Conservation (phyloP, 2,888 invertebrate genomes). For the Drosophila pegasa region DNA sequence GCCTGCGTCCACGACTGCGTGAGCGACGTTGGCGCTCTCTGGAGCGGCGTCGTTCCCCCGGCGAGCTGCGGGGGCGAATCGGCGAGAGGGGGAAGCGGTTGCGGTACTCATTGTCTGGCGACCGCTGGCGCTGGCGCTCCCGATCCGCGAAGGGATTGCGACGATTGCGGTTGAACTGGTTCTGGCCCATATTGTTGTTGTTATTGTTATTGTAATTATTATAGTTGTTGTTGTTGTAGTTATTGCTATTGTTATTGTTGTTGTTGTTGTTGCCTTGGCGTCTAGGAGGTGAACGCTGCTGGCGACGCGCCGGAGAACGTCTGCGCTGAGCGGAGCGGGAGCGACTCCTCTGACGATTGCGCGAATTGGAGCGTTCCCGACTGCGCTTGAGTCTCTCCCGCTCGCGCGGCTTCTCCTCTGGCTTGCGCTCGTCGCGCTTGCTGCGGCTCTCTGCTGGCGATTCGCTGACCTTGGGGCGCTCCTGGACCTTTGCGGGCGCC, state of each 20-base stretch:
- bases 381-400: conserved; percentile 40
- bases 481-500: conserved; percentile 22
- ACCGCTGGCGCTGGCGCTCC: conserved; percentile 80
- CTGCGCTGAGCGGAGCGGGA: conserved; percentile 67
- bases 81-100: conserved; percentile 82
- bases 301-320: conserved; percentile 72
- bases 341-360: conserved; percentile 61
- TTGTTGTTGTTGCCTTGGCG: conserved; percentile 52
- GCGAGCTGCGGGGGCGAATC: conserved; percentile 71
- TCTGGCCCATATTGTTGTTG: conserved; percentile 23
- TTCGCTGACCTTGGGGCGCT: conserved; percentile 35
- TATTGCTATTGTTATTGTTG: conserved; percentile 17
- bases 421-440: conserved; percentile 54
- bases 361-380: conserved; percentile 57
- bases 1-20: conserved; percentile 59
- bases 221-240: conserved; percentile 7
- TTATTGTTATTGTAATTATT: conserved; percentile 15
- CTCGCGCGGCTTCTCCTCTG: conserved; percentile 50
- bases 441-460: conserved; percentile 16
- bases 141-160: conserved; percentile 82
- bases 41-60: conserved; percentile 71
- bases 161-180: conserved; percentile 63
- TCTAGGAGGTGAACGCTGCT: conserved; percentile 79
- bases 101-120: conserved; percentile 78
- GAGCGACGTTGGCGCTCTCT: conserved; percentile 60